Conservation (phyloP, 2,797 vertebrate species). For the Ibycter americanus region DNA sequence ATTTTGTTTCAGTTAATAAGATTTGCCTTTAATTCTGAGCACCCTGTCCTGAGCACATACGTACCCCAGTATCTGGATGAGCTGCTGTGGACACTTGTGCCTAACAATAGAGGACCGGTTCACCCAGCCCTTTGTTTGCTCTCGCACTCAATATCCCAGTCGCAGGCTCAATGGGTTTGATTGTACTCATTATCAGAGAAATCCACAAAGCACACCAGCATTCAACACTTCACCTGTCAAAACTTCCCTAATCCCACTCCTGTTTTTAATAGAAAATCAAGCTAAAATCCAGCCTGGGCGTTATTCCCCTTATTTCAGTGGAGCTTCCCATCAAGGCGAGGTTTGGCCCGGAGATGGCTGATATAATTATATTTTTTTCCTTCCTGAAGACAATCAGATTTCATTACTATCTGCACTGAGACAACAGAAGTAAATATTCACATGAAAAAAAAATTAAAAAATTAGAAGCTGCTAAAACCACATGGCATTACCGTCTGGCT, state of each 20-base stretch:
- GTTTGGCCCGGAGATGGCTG: constrained; percentile 14
- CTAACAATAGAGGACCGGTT: constrained; percentile 56
- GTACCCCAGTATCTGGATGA: background rate
- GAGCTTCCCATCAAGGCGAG: background rate
- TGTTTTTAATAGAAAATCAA: background rate
- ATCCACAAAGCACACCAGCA: background rate
- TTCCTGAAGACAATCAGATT: constrained; percentile 34
- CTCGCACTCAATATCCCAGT: background rate
- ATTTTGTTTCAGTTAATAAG: constrained; percentile 10
- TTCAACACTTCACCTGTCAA: constrained; percentile 16
- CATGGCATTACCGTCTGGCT: constrained; percentile 71
- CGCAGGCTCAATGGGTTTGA: constrained; percentile 16
- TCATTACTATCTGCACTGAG: constrained; percentile 21
- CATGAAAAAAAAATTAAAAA: background rate
- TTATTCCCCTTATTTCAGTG: background rate
- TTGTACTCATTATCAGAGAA: background rate
- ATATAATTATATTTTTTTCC: background rate
- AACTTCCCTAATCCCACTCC: constrained; percentile 6
- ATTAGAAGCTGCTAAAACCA: constrained; percentile 49
- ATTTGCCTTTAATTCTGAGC: background rate
- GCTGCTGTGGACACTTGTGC: constrained; percentile 31
- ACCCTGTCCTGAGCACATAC: background rate
- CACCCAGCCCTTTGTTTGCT: constrained; percentile 63
- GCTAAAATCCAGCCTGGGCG: background rate
- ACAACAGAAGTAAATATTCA: constrained; percentile 50